Evolutionary conservation across 1,140 invertebrate genomes (phyloP).

Genomic region (Dinothrombium tinctorium): DNA sequence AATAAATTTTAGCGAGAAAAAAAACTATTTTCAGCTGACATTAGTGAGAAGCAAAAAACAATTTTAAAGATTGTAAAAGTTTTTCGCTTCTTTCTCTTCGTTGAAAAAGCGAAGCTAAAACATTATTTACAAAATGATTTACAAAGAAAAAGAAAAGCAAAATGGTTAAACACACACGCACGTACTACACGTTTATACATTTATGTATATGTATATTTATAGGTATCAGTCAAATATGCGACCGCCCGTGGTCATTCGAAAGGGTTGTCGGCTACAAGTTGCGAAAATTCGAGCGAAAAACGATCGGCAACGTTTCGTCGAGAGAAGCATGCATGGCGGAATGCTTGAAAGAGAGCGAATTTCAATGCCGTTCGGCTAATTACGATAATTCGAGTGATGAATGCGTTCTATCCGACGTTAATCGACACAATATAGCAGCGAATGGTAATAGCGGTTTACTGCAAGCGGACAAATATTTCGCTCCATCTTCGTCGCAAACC

Average conservation of each 20-base stretch:
- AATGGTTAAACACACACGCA: no score
- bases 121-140: no score
- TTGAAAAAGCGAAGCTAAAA: no score
- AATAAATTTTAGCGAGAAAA: no score
- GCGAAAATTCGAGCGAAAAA: constrained; percentile 31
- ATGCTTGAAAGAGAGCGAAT: constrained; percentile 62
- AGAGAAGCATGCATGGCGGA: constrained; percentile 62
- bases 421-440: constrained; percentile 26
- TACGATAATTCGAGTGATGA: constrained; percentile 57
- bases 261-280: constrained; percentile 42
- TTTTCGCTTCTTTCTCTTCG: no score
- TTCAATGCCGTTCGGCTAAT: constrained; percentile 70
- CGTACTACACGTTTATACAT: no score
- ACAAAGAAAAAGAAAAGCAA: no score
- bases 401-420: constrained; percentile 67
- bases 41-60: no score
- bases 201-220: no score
- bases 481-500: constrained; percentile 7
- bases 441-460: background rate
- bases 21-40: no score
- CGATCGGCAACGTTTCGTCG: constrained; percentile 22
- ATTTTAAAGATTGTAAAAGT: no score
- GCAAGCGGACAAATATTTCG: constrained; percentile 1
- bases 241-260: constrained; percentile 68
- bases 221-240: no score